Conservation (phyloP, 2,797 vertebrate species). For the Silurus lanzhouensis region DNA sequence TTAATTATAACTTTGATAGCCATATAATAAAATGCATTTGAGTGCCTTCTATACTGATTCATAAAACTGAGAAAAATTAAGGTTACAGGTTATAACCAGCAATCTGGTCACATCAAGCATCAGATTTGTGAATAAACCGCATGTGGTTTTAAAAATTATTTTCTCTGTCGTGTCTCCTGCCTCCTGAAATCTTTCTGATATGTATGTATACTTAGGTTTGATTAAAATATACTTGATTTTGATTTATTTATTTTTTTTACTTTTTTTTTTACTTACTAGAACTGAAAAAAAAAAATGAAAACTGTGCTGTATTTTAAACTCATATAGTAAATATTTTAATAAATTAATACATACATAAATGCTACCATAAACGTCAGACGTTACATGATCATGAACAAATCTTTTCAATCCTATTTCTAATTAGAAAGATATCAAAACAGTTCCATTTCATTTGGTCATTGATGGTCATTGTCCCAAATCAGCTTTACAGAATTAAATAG, state of each 20-base stretch:
- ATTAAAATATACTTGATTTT: no score
- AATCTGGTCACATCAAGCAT: no score
- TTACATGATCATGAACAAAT: not conserved
- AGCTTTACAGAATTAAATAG: no score
- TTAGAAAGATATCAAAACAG: not conserved
- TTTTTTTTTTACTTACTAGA: not conserved
- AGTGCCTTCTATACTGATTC: not conserved
- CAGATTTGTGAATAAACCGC: not conserved
- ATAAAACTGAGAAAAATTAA: not conserved
- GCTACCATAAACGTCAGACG: not conserved
- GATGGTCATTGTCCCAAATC: no score
- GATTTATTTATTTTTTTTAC: not conserved
- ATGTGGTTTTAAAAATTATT: not conserved
- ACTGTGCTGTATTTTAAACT: not conserved
- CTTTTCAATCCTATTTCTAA: not conserved
- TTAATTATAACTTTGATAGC: not conserved
- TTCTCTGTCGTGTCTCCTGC: not conserved
- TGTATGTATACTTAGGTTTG: not conserved
- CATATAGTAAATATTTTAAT: not conserved
- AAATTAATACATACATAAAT: not conserved
- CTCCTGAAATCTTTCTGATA: not conserved
- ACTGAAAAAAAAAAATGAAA: not conserved
- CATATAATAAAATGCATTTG: not conserved
- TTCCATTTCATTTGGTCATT: no score
- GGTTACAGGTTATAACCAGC: not conserved